phyloP scores from a whole-genome alignment of 2,797 vertebrate species.

The Semaprochilodus insignis region DNA sequence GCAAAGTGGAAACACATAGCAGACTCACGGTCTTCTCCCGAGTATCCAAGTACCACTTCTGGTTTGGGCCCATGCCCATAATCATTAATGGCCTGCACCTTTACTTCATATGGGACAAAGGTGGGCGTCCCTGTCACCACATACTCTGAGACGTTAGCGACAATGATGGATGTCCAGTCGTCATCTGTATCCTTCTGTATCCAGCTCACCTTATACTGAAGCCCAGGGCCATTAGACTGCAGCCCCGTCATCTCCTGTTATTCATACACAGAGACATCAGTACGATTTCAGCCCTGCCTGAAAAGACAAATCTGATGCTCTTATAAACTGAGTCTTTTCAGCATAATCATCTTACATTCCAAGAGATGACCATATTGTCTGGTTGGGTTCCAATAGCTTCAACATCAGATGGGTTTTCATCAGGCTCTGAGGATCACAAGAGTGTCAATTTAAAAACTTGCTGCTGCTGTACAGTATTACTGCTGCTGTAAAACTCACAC shows the following conservation, averaged over 20 bases:
- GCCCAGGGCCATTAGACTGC: constrained; percentile 90
- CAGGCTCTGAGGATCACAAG: constrained; percentile 81
- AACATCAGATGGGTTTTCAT: constrained; percentile 87
- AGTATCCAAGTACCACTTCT: constrained; percentile 81
- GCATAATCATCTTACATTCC: constrained; percentile 83
- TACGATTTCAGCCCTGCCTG: neutral
- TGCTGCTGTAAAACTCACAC: neutral
- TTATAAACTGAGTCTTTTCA: neutral
- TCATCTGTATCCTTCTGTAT: constrained; percentile 86
- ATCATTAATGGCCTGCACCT: constrained; percentile 92
- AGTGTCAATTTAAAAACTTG: neutral
- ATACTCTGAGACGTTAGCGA: constrained; percentile 88
- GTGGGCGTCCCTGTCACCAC: constrained; percentile 88
- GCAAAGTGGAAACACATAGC: neutral
- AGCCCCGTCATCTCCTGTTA: constrained; percentile 85
- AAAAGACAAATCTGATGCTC: neutral
- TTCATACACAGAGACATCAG: constrained; percentile 2
- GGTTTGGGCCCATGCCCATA: constrained; percentile 88
- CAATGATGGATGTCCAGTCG: constrained; percentile 86
- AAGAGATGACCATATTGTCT: constrained; percentile 90
- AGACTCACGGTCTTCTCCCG: constrained; percentile 95
- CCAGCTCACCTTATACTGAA: constrained; percentile 94
- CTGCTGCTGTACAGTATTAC: neutral
- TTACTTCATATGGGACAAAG: constrained; percentile 89
- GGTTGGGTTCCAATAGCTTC: constrained; percentile 85